phyloP scores from a whole-genome alignment of 2,888 invertebrate genomes.

The Deroplatys truncata region DNA sequence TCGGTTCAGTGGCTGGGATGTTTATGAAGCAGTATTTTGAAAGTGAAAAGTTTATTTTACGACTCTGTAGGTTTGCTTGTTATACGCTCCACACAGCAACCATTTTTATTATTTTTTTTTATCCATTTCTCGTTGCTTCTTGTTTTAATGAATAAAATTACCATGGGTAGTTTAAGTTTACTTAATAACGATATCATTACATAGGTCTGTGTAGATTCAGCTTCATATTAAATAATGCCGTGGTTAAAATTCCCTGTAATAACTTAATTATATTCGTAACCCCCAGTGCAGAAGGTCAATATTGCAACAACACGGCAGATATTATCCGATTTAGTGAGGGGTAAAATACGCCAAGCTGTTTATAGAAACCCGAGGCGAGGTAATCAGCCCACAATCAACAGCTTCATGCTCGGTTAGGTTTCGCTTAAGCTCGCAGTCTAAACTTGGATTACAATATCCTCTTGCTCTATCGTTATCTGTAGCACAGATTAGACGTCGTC shows the following conservation, averaged over 20 bases:
- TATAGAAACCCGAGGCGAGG: neutral
- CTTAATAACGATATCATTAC: neutral
- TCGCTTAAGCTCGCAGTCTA: neutral
- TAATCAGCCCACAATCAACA: neutral
- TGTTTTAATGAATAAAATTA: neutral
- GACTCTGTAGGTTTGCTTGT: no score
- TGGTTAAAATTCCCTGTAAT: neutral
- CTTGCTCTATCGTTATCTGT: no score
- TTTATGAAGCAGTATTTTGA: no score
- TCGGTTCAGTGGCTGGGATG: no score
- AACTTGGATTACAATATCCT: neutral
- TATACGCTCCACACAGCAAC: no score
- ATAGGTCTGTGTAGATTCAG: no score
- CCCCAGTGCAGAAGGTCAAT: neutral
- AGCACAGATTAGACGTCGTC: no score
- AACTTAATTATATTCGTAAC: neutral
- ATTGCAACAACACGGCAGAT: neutral
- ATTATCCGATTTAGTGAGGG: neutral
- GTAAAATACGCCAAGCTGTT: neutral
- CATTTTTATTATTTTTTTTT: no score
- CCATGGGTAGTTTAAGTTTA: neutral
- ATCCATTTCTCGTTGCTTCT: neutral
- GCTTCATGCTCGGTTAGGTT: neutral
- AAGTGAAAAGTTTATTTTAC: no score
- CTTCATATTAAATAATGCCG: no score